Percentiles rank a stretch among this genome's conserved stretches.
Evolutionary conservation across 2,113 vertebrate genomes (phyloP).

Genomic region (Brachionichthys hirsutus): DNA sequence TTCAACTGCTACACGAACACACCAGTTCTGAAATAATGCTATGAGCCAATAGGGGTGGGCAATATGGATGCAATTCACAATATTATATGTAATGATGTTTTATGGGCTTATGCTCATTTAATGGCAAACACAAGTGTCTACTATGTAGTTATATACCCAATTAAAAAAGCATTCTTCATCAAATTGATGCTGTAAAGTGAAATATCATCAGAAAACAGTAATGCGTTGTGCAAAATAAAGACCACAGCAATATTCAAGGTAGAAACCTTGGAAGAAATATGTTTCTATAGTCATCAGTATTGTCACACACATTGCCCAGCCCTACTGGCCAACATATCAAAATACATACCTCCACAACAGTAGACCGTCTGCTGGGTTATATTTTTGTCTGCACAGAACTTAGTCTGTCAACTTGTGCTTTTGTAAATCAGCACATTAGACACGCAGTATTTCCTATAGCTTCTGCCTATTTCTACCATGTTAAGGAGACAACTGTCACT

Average conservation of each 20-base stretch:
- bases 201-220: not conserved
- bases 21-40: not conserved
- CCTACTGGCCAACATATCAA: not conserved
- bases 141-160: not conserved
- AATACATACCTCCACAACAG: not conserved
- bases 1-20: not conserved
- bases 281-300: too few relatives aligned
- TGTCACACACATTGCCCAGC: not conserved
- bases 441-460: not conserved
- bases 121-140: not conserved
- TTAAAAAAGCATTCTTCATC: constrained; percentile 23
- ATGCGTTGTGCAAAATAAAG: not conserved
- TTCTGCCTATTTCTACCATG: constrained; percentile 7
- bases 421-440: constrained; percentile 4
- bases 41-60: not conserved
- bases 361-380: too few relatives aligned
- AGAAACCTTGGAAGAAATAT: not conserved
- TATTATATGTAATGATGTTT: not conserved
- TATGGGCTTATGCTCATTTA: not conserved
- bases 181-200: constrained; percentile 27
- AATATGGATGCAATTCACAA: not conserved
- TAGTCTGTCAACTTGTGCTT: not conserved
- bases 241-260: not conserved
- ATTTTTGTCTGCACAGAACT: not conserved
- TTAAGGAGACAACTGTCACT: not conserved